These are phyloP conservation scores for Teleogryllus oceanicus DNA, from an alignment of 2,888 invertebrate species.

Conservation along the genomic window DNA sequence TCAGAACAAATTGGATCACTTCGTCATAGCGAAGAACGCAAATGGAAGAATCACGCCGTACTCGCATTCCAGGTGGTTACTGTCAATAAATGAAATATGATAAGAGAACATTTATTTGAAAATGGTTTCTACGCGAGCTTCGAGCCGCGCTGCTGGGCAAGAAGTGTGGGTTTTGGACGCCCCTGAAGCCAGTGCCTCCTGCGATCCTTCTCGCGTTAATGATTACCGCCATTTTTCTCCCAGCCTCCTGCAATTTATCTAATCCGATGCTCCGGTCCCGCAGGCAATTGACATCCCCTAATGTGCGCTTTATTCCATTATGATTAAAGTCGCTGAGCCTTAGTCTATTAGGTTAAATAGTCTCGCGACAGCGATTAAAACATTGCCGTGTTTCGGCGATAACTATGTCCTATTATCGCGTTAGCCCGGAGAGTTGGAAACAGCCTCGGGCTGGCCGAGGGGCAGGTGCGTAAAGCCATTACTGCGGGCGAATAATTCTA, in stretches of 20 bases:
- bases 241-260: background rate
- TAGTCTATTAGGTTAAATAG: background rate
- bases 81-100: too few relatives aligned
- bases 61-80: too few relatives aligned
- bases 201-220: background rate
- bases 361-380: background rate
- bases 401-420: background rate
- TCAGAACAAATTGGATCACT: too few relatives aligned
- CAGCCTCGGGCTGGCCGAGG: background rate
- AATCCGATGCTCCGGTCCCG: background rate
- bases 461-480: background rate
- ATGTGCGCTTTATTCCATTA: background rate
- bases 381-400: background rate
- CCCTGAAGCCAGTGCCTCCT: too few relatives aligned
- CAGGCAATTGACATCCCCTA: background rate
- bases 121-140: too few relatives aligned
- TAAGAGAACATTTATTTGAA: too few relatives aligned
- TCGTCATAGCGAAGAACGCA: too few relatives aligned
- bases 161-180: too few relatives aligned
- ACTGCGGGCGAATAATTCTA: background rate
- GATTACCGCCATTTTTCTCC: background rate
- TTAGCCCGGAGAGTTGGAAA: background rate
- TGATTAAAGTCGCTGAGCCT: background rate
- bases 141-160: too few relatives aligned
- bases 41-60: too few relatives aligned